These are phyloP conservation scores for Berghia stephanieae DNA, from an alignment of 1,140 invertebrate genomes.

Conservation along the genomic window DNA sequence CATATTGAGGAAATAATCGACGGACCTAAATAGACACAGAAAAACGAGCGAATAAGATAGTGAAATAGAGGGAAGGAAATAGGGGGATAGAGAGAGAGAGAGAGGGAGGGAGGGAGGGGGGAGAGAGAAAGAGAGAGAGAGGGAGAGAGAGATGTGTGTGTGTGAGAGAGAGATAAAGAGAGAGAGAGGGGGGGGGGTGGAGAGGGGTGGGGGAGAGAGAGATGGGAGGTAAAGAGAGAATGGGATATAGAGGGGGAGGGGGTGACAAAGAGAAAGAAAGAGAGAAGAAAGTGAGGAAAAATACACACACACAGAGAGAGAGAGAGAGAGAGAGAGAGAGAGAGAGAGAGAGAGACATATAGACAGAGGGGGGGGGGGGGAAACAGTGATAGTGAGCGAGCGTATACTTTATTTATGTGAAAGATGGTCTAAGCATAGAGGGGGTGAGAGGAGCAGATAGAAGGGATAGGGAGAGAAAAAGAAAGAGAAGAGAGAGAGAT, in stretches of 20 bases:
- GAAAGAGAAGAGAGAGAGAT: no score
- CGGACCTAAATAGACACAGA: no score
- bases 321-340: neutral
- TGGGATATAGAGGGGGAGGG: no score
- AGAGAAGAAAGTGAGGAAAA: neutral
- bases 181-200: neutral
- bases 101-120: no score
- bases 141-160: neutral
- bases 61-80: neutral
- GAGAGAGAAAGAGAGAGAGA: no score
- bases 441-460: neutral
- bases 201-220: no score
- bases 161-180: neutral
- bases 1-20: no score
- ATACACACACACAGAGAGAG: neutral
- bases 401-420: neutral
- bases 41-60: neutral
- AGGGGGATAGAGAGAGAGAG: no score
- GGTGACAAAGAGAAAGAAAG: no score
- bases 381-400: neutral
- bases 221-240: no score
- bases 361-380: neutral
- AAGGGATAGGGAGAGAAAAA: neutral
- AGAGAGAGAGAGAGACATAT: neutral
- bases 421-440: neutral